Evolutionary conservation across 2,797 vertebrate genomes (phyloP).

Genomic region (Pristis pectinata): DNA sequence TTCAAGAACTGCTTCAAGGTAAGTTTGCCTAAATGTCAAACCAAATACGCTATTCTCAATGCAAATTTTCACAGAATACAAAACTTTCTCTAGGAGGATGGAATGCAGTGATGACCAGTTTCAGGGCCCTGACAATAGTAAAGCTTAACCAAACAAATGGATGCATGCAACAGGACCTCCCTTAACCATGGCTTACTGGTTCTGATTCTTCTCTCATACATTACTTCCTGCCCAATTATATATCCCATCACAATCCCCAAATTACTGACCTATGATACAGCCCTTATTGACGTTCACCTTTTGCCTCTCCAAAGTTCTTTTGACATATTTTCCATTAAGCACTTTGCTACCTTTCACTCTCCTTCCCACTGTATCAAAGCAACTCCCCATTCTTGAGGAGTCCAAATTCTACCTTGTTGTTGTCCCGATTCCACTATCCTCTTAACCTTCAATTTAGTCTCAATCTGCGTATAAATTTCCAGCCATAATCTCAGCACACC

Average conservation of each 20-base stretch:
- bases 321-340: neutral
- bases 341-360: neutral
- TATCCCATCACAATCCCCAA: neutral
- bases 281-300: neutral
- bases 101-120: neutral
- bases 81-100: neutral
- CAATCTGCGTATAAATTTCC: neutral
- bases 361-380: neutral
- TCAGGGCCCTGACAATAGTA: neutral
- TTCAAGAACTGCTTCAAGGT: constrained; percentile 89
- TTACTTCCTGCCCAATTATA: neutral
- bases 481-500: neutral
- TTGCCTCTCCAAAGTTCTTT: neutral
- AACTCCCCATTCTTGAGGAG: neutral
- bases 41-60: constrained; percentile 2
- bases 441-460: neutral
- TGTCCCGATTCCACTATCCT: neutral
- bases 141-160: too few relatives aligned
- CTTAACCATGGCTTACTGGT: neutral
- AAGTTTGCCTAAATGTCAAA: constrained; percentile 40
- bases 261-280: neutral
- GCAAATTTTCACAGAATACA: neutral
- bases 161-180: neutral
- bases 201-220: neutral
- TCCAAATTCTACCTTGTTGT: neutral